Evolutionary conservation across 2,113 vertebrate genomes (phyloP).

Genomic region (Chaetodon trifascialis): DNA sequence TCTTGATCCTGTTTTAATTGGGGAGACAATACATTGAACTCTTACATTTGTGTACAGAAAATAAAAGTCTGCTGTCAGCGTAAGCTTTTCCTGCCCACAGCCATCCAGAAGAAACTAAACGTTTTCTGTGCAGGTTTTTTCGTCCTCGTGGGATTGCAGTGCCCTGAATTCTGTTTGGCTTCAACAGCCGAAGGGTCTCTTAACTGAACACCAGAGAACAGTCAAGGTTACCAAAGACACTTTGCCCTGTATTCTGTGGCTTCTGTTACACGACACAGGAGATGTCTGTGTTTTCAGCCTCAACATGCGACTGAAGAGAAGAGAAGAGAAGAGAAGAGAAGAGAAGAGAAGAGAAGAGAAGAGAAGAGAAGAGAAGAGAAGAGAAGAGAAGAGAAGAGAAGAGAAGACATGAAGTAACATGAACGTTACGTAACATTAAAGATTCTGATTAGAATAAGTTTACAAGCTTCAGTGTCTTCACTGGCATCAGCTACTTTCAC

Average conservation of each 20-base stretch:
- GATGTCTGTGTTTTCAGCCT: not conserved
- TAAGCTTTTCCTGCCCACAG: not conserved
- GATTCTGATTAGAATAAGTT: not conserved
- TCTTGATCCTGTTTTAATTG: not conserved
- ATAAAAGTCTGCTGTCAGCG: not conserved
- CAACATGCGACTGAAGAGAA: not conserved
- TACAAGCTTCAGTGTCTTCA: not conserved
- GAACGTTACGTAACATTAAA: not conserved
- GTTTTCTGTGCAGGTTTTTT: not conserved
- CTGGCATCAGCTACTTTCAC: not conserved
- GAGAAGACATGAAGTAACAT: no score
- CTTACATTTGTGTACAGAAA: not conserved
- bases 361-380: no score
- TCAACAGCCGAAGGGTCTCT: not conserved
- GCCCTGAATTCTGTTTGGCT: conserved; percentile 28
- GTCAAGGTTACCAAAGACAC: conserved; percentile 32
- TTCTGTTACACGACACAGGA: not conserved
- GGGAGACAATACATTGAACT: not conserved
- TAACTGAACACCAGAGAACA: conserved; percentile 1
- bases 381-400: no score
- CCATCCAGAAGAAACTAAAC: not conserved
- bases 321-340: no score
- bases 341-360: no score
- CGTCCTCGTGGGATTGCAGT: not conserved
- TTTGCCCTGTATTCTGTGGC: not conserved